Percentiles rank a stretch among this genome's conserved stretches.
These are phyloP conservation scores for Chaetura pelagica DNA, from an alignment of 2,113 vertebrate species.

Conservation along the genomic window DNA sequence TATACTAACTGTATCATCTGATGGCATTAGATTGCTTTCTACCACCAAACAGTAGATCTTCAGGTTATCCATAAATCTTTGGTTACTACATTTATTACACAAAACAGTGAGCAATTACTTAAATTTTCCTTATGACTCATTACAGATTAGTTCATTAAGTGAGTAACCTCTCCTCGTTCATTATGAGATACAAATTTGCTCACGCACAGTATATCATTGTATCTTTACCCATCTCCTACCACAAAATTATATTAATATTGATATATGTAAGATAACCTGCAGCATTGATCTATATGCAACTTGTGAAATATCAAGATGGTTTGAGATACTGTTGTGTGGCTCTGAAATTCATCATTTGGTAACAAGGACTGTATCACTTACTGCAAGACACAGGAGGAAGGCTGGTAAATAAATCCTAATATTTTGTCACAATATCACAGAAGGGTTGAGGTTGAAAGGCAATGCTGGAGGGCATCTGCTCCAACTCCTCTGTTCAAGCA, in stretches of 20 bases:
- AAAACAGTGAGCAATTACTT: background rate
- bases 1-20: background rate
- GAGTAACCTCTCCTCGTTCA: background rate
- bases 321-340: background rate
- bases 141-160: background rate
- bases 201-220: accelerated
- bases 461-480: background rate
- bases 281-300: background rate
- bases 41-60: background rate
- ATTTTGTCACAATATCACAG: background rate
- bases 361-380: background rate
- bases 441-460: background rate
- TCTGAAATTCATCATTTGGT: background rate
- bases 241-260: background rate
- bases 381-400: background rate
- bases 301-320: background rate
- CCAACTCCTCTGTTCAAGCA: background rate
- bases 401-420: background rate
- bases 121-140: conserved; percentile 35
- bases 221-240: background rate
- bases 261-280: background rate
- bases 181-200: background rate
- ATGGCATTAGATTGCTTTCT: background rate
- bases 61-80: conserved; percentile 22
- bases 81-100: background rate